Evolutionary conservation across 2,113 vertebrate species (phyloP).

Genomic region (Channa argus): DNA sequence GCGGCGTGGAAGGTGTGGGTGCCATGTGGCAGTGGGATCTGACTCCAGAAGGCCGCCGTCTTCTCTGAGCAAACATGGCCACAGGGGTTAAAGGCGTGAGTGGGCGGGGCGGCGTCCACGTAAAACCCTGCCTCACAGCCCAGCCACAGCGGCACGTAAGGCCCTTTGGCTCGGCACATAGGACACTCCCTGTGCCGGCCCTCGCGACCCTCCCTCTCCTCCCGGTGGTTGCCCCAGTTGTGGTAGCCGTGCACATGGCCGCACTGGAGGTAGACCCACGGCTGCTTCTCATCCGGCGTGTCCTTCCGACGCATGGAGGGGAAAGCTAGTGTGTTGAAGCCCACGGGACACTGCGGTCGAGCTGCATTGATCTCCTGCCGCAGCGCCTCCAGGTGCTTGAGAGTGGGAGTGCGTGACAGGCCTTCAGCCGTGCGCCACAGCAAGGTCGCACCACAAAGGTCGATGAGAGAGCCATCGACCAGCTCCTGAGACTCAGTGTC

Average conservation of each 20-base stretch:
- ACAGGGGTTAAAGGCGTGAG: constrained; percentile 95
- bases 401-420: constrained; percentile 93
- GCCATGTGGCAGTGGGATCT: constrained; percentile 97
- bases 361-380: constrained; percentile 98
- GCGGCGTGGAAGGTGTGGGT: constrained; percentile 98
- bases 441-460: constrained; percentile 95
- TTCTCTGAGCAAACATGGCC: constrained; percentile 99
- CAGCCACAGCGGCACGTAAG: constrained; percentile 98
- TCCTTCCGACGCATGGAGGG: constrained; percentile 99
- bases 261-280: constrained; percentile 97
- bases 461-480: constrained; percentile 95
- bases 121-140: constrained; percentile 98
- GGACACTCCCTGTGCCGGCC: constrained; percentile 94
- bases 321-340: constrained; percentile 98
- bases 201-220: constrained; percentile 86
- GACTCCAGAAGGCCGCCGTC: constrained; percentile 96
- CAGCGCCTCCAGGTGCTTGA: constrained; percentile 97
- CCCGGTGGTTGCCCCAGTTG: constrained; percentile 95
- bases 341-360: constrained; percentile 96
- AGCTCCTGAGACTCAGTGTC: constrained; percentile 95
- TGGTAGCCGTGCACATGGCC: constrained; percentile 99
- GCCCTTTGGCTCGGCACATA: constrained; percentile 96
- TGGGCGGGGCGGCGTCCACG: constrained; percentile 95
- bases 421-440: constrained; percentile 98
- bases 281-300: constrained; percentile 97